Evolutionary conservation across 2,888 invertebrate species (phyloP), one percentile per base, ranked within the genome.

Genomic region (Troides helena): DNA sequence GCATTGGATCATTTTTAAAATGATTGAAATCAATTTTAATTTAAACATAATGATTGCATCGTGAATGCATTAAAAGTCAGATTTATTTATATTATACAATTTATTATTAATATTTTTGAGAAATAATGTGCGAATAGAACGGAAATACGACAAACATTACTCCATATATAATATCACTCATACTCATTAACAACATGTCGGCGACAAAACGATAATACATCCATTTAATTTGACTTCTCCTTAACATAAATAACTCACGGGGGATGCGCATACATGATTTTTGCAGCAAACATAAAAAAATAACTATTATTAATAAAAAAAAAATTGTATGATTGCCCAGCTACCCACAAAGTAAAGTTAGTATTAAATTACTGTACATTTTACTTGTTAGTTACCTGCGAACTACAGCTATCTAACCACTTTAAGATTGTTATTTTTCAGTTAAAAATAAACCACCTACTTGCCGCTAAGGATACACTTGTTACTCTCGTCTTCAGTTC

Each of bases 281-380:
- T 85, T 80, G 83, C 80, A 80, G 82, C 80, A 83, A 85, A 78
- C 81, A 81, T 80, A 79, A 85, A 85, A 82, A 80, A 75, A 84
- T 85, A 84, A 85, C 82, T 86, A 86, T 82, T 81, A 84, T 84
- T 87, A 89, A 85, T 88, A 88, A 89, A 88, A 66, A 88, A 89
- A 88, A 66, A 88, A 87, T 87, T 90, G 85, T 89, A 88, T 82
- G 90, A 89, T 91, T 90, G 90, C 90, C 91, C 91, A 90, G 89
- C 91, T 91, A 91, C 91, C 91, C 89, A 89, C 86, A 87, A 84
- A 88, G 88, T 88, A 90, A 88, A 89, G 87, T 91, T 90, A 90
- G 90, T 91, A 87, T 85, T 85, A 86, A 84, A 81, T 88, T 89
- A 90, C 90, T 90, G 91, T 90, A 90, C 90, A 90, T 80, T 85